A percentile compares a stretch with the other conserved stretches of the same genome.
phyloP scores from a whole-genome alignment of 1,140 invertebrate species.

The Glossosoma conforme region DNA sequence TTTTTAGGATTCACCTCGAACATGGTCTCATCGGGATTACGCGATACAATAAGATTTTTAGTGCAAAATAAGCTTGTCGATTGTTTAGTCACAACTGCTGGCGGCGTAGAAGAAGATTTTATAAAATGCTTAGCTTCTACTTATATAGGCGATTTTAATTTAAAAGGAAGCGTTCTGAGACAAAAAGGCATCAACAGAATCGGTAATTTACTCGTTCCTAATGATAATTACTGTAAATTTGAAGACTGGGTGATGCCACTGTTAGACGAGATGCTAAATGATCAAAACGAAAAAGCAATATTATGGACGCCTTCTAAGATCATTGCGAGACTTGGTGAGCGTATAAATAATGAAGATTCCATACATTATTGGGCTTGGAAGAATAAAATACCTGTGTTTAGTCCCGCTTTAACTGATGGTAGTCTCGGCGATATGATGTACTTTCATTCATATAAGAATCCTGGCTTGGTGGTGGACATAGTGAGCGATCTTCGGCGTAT shows the following conservation, averaged over 20 bases:
- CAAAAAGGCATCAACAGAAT: slow-evolving; percentile 93
- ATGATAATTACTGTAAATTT: slow-evolving; percentile 98
- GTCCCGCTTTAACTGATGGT: slow-evolving; percentile 97
- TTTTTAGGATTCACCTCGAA: slow-evolving; percentile 99
- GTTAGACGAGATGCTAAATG: slow-evolving; percentile 84
- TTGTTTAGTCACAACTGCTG: slow-evolving; percentile 95
- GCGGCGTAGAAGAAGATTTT: slow-evolving; percentile 97
- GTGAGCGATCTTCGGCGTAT: slow-evolving; percentile 85
- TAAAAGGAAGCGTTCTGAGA: slow-evolving; percentile 73
- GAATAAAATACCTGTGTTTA: slow-evolving; percentile 97
- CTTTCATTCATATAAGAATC: slow-evolving; percentile 92
- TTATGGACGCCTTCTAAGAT: slow-evolving; percentile 94
- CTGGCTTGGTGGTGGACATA: slow-evolving; percentile 92
- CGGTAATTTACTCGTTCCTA: slow-evolving; percentile 96
- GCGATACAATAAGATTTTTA: slow-evolving; percentile 74
- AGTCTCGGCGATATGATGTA: slow-evolving; percentile 99
- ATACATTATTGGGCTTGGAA: slow-evolving; percentile 98
- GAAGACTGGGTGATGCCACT: slow-evolving; percentile 98
- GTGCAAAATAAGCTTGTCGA: slow-evolving; percentile 62
- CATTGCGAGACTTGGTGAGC: slow-evolving; percentile 74
- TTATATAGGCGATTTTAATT: slow-evolving; percentile 85
- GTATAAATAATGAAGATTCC: slow-evolving; percentile 87
- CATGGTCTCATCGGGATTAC: slow-evolving; percentile 89
- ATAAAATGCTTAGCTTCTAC: slow-evolving; percentile 98
- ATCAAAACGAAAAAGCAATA: slow-evolving; percentile 72